phyloP scores from a whole-genome alignment of 2,888 invertebrate species.

The Cheilosia grossa region DNA sequence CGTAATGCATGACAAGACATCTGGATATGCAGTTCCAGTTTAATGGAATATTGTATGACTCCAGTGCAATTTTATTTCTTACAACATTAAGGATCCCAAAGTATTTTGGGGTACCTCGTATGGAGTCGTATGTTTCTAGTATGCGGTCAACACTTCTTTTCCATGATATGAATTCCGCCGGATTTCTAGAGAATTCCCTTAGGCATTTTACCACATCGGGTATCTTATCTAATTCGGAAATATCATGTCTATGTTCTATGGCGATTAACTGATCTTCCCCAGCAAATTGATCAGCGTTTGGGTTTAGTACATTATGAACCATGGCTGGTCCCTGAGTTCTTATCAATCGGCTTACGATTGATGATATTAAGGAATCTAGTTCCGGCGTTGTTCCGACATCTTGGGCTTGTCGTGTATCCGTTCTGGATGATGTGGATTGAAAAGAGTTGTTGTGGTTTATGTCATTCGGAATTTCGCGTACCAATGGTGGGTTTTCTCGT shows the following conservation, averaged over 20 bases:
- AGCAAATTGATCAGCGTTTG: constrained; percentile 1
- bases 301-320: too few relatives aligned
- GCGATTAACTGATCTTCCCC: not conserved
- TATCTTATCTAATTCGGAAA: constrained; percentile 47
- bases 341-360: too few relatives aligned
- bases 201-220: constrained; percentile 52
- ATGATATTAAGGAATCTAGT: too few relatives aligned
- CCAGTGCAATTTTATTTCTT: too few relatives aligned
- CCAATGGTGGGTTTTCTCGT: too few relatives aligned
- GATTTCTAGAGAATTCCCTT: constrained; percentile 37
- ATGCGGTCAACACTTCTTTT: constrained; percentile 43
- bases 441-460: too few relatives aligned
- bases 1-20: constrained; percentile 34
- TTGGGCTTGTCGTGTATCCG: too few relatives aligned
- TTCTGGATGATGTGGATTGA: too few relatives aligned
- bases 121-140: constrained; percentile 29
- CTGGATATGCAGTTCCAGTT: constrained; percentile 40
- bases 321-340: too few relatives aligned
- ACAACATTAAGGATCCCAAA: constrained; percentile 29
- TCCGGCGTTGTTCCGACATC: too few relatives aligned
- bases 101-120: constrained; percentile 40
- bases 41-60: constrained; percentile 54
- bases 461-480: too few relatives aligned
- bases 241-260: not conserved
- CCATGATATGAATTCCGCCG: constrained; percentile 50